These are phyloP conservation scores for Naja naja DNA, from an alignment of 2,113 vertebrate species.

Conservation along the genomic window DNA sequence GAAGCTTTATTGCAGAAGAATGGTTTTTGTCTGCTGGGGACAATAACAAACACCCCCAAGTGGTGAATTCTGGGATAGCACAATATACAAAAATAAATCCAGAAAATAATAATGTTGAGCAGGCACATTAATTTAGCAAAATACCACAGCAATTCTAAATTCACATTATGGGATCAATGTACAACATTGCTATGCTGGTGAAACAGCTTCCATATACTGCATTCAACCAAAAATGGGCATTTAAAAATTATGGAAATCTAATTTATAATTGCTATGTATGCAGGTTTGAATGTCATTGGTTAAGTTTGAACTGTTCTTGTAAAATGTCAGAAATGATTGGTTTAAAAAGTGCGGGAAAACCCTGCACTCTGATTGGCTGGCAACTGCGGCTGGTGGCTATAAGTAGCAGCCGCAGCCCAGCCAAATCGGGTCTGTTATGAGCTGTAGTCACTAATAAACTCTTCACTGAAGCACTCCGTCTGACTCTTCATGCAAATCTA, in stretches of 20 bases:
- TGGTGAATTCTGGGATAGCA: slow-evolving; percentile 24
- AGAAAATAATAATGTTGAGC: neutral
- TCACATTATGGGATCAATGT: neutral
- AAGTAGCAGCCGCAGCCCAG: too few species aligned
- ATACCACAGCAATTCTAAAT: neutral
- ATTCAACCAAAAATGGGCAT: neutral
- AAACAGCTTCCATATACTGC: neutral
- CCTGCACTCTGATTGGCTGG: too few species aligned
- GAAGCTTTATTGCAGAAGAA: neutral
- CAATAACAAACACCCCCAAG: slow-evolving; percentile 33
- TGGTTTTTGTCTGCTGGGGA: neutral
- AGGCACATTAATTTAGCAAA: neutral
- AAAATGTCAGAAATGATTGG: too few species aligned
- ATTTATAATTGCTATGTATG: too few species aligned
- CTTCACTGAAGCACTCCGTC: too few species aligned
- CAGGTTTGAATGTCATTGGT: too few species aligned
- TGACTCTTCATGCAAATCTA: too few species aligned
- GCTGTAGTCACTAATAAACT: too few species aligned
- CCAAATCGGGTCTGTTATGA: too few species aligned
- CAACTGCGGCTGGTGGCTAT: too few species aligned
- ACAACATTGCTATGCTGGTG: neutral
- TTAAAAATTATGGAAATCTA: neutral
- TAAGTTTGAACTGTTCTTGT: too few species aligned
- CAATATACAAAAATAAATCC: neutral
- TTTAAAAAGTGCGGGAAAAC: too few species aligned